Evolutionary conservation across 2,113 vertebrate species (phyloP), one percentile per base, ranked within the genome.

Genomic region (Panthera uncia): DNA sequence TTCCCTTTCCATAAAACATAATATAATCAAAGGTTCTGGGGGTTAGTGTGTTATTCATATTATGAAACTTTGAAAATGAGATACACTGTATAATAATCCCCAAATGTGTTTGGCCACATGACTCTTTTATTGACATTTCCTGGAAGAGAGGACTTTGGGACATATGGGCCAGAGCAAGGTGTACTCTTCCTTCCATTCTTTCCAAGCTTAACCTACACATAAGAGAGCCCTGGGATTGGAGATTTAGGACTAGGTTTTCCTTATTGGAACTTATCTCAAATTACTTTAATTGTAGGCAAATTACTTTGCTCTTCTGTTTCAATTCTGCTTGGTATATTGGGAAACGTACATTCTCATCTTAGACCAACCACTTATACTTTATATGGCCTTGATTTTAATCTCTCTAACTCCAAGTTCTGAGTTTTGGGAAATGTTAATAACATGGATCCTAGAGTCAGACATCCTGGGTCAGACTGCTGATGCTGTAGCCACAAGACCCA

Each of bases 401-500:
- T 84, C 38, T 81, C 41, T 71, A 45, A 31, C 91, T 81, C 19
- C 4, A n/a, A 36, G 33, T 38, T 91, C 29, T 71, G 33, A 68
- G 45, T 68, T 78, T 2, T 38, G 13, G 14, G 1, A 6, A 38
- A 41, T 74, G 3, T 83, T 57, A 81, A 74, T 38, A 81, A 52
- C 8, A 2, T 69, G 12, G 4, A 41, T 36, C 3, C 31, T 71
- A 63, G 23, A 7, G 11, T 61, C 41, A 63, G 25, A 52, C 2
- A 36, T 19, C 4, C 29, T 48, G 16, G 6, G 3, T 89, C 63
- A 45, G 27, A 36, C 78, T 78, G 23, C 23, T 57, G 23, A 31
- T 29, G 9, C 1, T 33, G 0, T 21, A 31, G 7, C 1, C 11
- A 0, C 19, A 12, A 19, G 14, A 11, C 2, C 1, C 19, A 91